Percentiles rank a stretch among this genome's conserved stretches.
These are phyloP conservation scores for Tragelaphus scriptus DNA, from an alignment of 2,113 vertebrate genomes.

Conservation along the genomic window DNA sequence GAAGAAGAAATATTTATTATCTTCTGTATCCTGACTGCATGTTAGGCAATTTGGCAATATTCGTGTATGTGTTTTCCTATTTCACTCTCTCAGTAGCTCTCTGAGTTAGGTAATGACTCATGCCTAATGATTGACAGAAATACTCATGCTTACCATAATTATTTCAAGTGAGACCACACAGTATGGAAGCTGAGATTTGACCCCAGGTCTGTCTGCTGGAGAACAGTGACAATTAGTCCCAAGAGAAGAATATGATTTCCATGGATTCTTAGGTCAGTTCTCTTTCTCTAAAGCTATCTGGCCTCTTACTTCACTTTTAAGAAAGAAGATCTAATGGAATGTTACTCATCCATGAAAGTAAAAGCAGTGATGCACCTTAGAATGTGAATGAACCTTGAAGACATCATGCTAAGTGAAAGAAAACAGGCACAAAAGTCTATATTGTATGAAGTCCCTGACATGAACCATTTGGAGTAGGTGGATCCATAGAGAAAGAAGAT, in stretches of 20 bases:
- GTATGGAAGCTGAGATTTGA: neutral
- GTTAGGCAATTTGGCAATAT: neutral
- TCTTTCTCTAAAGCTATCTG: rapidly evolving
- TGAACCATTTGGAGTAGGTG: rapidly evolving
- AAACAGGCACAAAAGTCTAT: rapidly evolving
- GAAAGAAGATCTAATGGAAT: neutral
- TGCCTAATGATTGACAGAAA: neutral
- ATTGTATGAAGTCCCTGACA: rapidly evolving
- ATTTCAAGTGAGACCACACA: neutral
- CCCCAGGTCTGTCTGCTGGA: neutral
- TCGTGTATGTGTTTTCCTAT: neutral
- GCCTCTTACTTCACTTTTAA: neutral
- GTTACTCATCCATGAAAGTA: neutral
- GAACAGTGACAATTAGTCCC: rapidly evolving
- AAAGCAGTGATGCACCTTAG: rapidly evolving
- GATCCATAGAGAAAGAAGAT: rapidly evolving
- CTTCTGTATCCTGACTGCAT: rapidly evolving
- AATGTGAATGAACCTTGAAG: rapidly evolving
- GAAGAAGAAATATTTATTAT: neutral
- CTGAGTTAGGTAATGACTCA: neutral
- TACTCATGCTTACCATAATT: rapidly evolving
- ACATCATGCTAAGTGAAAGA: rapidly evolving
- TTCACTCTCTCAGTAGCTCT: neutral
- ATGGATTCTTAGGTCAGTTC: rapidly evolving
- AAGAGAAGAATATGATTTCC: rapidly evolving